Conservation (phyloP, 2,888 invertebrate genomes). For the Drosophila subquinaria region DNA sequence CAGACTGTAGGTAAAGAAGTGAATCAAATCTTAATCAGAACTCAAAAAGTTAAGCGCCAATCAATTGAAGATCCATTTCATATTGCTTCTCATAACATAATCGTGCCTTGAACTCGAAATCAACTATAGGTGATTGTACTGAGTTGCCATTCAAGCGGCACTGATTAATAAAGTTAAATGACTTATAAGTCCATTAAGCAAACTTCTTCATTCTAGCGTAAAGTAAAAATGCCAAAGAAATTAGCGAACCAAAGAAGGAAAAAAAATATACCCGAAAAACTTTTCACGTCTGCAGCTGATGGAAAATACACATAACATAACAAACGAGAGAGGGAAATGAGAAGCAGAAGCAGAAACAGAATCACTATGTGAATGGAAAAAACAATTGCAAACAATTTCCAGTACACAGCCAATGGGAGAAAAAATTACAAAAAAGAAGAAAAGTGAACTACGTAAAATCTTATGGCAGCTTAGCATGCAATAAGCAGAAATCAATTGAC, state of each 20-base stretch:
- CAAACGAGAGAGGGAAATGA: slow-evolving; percentile 20
- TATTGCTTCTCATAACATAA: slow-evolving; percentile 4
- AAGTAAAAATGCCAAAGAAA: slow-evolving; percentile 70
- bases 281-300: slow-evolving; percentile 74
- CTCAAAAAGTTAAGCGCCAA: background rate
- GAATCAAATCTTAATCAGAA: slow-evolving; percentile 4
- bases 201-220: slow-evolving; percentile 73
- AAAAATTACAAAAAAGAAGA: background rate
- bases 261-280: slow-evolving; percentile 14
- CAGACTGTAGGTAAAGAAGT: background rate
- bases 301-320: slow-evolving; percentile 70
- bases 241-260: slow-evolving; percentile 58
- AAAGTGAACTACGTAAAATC: slow-evolving; percentile 59
- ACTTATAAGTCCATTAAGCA: slow-evolving; percentile 76
- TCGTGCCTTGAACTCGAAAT: slow-evolving; percentile 39
- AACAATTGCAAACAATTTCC: slow-evolving; percentile 70
- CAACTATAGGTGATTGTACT: slow-evolving; percentile 17
- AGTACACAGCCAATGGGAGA: slow-evolving; percentile 47
- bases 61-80: slow-evolving; percentile 15
- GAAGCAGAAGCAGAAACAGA: slow-evolving; percentile 16
- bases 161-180: slow-evolving; percentile 76
- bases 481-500: slow-evolving; percentile 83
- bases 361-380: slow-evolving; percentile 21
- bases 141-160: slow-evolving; percentile 63
- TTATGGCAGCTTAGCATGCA: slow-evolving; percentile 76